Percentiles rank a stretch among this genome's conserved stretches.
Evolutionary conservation across 2,113 vertebrate species (phyloP).

Genomic region (Melanocharis versteri): DNA sequence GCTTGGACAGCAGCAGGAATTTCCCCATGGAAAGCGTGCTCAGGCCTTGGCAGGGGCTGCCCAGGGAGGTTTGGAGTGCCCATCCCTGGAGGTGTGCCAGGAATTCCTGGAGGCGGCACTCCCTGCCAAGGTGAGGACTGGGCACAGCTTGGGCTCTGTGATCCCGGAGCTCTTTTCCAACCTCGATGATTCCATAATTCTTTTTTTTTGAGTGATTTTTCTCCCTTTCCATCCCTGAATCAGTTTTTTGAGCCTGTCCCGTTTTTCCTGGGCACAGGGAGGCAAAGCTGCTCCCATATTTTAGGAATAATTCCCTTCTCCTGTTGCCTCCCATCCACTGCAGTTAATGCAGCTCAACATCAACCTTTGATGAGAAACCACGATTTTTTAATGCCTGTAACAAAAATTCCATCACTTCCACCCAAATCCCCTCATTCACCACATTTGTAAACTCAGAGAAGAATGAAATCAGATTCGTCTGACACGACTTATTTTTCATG

Average conservation of each 20-base stretch:
- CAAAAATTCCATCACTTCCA: background rate
- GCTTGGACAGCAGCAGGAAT: background rate
- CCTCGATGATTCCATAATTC: accelerated
- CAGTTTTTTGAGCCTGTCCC: background rate
- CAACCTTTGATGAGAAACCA: background rate
- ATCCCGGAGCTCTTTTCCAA: background rate
- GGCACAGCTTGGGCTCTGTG: accelerated
- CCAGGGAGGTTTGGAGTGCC: background rate
- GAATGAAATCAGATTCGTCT: conserved; percentile 23
- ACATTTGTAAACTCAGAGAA: background rate
- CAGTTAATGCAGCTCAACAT: background rate
- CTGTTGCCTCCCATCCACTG: background rate
- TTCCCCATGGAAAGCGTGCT: background rate
- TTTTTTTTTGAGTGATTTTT: background rate
- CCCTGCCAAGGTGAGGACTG: accelerated
- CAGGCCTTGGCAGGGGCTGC: background rate
- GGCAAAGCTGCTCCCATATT: background rate
- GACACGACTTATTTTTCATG: background rate
- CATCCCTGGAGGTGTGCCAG: background rate
- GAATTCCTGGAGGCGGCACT: background rate
- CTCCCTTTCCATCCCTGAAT: background rate
- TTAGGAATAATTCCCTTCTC: background rate
- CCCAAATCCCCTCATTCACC: background rate
- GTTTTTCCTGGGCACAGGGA: background rate
- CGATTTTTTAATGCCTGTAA: accelerated